phyloP scores from a whole-genome alignment of 2,888 invertebrate genomes.

The Dryobotodes eremita region DNA sequence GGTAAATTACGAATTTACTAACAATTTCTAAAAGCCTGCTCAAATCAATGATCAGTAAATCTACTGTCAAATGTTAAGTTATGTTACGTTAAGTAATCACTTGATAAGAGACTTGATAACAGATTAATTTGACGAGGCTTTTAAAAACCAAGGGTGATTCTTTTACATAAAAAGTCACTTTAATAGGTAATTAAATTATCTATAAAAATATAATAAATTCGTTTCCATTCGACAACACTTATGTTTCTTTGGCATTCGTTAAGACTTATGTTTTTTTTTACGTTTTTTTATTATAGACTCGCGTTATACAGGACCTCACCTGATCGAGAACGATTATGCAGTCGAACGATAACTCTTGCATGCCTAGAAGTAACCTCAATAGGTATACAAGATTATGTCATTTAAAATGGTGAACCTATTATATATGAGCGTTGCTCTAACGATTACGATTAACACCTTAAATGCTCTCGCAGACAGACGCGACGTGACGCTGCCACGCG shows the following conservation, averaged over 20 bases:
- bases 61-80: not conserved
- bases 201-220: conserved; percentile 17
- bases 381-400: conserved; percentile 1
- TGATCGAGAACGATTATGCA: not conserved
- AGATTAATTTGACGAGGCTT: conserved; percentile 7
- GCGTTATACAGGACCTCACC: not conserved
- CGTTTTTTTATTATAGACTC: not conserved
- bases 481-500: too few species aligned
- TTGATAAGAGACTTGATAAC: not conserved
- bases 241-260: not conserved
- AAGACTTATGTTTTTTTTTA: not conserved
- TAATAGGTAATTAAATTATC: not conserved
- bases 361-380: not conserved
- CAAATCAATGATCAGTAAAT: not conserved
- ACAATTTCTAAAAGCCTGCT: not conserved
- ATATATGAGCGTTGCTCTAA: not conserved
- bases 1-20: conserved; percentile 12
- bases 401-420: conserved; percentile 9
- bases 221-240: conserved; percentile 25
- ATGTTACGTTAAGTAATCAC: too few species aligned
- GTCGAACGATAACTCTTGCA: not conserved
- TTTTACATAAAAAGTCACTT: not conserved
- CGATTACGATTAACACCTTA: conserved; percentile 21
- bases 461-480: not conserved
- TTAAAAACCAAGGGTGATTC: not conserved